phyloP scores from a whole-genome alignment of 2,113 vertebrate genomes.

The Pedionomus torquatus region DNA sequence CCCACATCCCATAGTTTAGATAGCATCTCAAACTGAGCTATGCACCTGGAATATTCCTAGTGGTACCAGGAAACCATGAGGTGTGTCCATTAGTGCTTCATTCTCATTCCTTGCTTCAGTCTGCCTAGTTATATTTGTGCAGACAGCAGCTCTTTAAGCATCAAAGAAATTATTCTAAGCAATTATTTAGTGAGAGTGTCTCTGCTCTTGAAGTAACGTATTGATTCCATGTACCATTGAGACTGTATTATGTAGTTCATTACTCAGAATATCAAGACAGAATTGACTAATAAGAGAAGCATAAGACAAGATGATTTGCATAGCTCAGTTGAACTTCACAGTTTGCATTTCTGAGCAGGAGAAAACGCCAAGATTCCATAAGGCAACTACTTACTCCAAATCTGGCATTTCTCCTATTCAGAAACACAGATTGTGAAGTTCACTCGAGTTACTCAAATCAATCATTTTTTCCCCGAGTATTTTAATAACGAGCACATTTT shows the following conservation, averaged over 20 bases:
- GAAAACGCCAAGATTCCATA: conserved; percentile 64
- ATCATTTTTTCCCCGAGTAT: neutral
- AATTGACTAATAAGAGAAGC: conserved; percentile 49
- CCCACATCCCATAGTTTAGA: neutral
- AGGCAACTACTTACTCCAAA: conserved; percentile 58
- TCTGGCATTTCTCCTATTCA: conserved; percentile 60
- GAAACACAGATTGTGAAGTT: conserved; percentile 65
- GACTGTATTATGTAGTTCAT: neutral
- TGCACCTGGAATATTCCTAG: neutral
- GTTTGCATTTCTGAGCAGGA: conserved; percentile 64
- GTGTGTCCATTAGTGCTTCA: neutral
- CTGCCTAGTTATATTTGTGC: neutral
- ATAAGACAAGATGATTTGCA: conserved; percentile 55
- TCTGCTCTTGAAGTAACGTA: neutral
- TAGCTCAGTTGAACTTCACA: conserved; percentile 54
- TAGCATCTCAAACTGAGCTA: conserved; percentile 9
- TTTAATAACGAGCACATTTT: conserved; percentile 20
- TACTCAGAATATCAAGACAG: conserved; percentile 35
- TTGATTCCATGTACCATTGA: conserved; percentile 8
- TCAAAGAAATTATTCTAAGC: conserved; percentile 18
- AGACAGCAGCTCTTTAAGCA: neutral
- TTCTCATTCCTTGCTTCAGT: neutral
- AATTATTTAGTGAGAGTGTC: neutral
- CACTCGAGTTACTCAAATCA: conserved; percentile 22
- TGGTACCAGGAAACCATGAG: neutral